Evolutionary conservation across 2,113 vertebrate genomes (phyloP).

Genomic region (Fukomys damarensis): DNA sequence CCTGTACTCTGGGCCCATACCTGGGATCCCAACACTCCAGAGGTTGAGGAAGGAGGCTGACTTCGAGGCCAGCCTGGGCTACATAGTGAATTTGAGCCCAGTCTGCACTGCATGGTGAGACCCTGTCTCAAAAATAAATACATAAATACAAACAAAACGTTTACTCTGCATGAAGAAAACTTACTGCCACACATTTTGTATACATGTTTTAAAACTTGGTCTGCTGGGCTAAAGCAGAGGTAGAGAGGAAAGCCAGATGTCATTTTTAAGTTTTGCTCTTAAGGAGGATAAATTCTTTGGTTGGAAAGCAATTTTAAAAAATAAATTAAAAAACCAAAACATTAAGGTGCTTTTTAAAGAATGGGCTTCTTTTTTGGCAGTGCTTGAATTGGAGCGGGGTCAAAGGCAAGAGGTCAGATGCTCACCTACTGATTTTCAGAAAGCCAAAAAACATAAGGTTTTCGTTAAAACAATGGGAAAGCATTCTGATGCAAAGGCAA

Average conservation of each 20-base stretch:
- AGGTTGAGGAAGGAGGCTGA: not conserved
- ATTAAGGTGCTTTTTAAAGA: not conserved
- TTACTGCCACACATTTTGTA: not conserved
- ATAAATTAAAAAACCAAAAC: not conserved
- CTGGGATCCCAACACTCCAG: not conserved
- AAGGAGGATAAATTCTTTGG: not conserved
- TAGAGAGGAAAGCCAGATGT: not conserved
- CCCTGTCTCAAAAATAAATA: not conserved
- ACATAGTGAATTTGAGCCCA: not conserved
- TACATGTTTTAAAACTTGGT: slow-evolving; percentile 3
- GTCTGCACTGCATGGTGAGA: not conserved
- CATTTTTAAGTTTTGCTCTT: not conserved
- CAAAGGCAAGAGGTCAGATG: not conserved
- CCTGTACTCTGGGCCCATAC: not conserved
- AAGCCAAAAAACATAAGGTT: not conserved
- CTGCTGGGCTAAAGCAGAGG: not conserved
- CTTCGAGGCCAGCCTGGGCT: not conserved
- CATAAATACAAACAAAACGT: not conserved
- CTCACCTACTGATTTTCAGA: not conserved
- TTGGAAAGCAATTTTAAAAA: too few relatives aligned
- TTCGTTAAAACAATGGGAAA: not conserved
- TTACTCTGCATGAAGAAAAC: not conserved
- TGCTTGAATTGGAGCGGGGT: not conserved
- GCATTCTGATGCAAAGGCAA: not conserved
- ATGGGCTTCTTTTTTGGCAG: not conserved